Conservation (phyloP, 2,113 vertebrate genomes). For the Regulus satrapa region DNA sequence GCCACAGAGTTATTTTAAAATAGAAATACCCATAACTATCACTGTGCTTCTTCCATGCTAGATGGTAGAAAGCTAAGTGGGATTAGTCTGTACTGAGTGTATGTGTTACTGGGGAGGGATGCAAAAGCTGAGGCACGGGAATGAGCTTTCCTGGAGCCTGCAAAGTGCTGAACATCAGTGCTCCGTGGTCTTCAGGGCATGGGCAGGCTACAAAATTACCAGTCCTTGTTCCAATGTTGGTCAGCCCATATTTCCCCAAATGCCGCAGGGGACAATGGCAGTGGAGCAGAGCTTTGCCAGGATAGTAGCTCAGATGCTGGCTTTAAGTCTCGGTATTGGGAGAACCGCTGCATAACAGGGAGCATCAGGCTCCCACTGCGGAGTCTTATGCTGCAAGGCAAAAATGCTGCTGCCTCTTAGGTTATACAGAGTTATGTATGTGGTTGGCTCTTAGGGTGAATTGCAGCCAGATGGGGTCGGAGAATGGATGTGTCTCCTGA, state of each 20-base stretch:
- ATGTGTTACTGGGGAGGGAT: background rate
- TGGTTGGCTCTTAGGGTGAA: background rate
- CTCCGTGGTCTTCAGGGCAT: fast-evolving
- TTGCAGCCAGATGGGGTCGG: background rate
- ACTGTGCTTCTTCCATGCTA: constrained; percentile 3
- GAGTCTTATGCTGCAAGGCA: background rate
- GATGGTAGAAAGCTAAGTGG: constrained; percentile 36
- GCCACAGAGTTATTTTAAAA: constrained; percentile 15
- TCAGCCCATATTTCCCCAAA: background rate
- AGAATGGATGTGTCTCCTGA: background rate
- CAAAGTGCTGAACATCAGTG: background rate
- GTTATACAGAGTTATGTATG: background rate
- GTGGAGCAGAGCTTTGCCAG: background rate
- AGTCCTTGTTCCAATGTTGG: background rate
- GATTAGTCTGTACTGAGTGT: background rate
- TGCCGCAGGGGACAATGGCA: background rate
- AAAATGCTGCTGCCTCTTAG: background rate
- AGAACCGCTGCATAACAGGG: fast-evolving
- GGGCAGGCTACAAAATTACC: fast-evolving
- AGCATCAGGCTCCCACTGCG: background rate
- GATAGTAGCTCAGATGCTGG: background rate
- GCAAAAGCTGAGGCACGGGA: background rate
- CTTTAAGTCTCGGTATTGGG: fast-evolving
- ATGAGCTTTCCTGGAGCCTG: background rate
- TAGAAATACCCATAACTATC: constrained; percentile 14